Evolutionary conservation across 2,888 invertebrate species (phyloP), one percentile per base, ranked within the genome.

Genomic region (Tetranychus piercei): DNA sequence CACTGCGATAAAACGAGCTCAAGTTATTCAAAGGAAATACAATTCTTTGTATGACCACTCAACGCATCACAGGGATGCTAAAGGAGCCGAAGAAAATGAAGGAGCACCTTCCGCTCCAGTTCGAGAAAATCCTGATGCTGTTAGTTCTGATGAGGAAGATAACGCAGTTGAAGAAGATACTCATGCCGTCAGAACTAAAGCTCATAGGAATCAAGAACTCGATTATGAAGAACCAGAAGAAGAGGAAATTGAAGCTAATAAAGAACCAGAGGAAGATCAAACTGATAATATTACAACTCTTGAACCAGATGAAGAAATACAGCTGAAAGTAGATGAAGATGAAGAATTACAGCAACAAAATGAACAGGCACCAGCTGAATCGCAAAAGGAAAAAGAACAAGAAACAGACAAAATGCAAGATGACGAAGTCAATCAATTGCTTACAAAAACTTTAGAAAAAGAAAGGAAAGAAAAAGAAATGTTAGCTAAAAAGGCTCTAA

Each of bases 61-160:
- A 23, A 23, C 11, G 18, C 20, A 70, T 3, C 20, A 45, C 20
- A 34, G 74, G 15, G 70, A 74, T 73, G 78, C 73, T 72, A 77
- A 80, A 77, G 81, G 78, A 78, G 80, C 80, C 11, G 80, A 80
- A 44, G 81, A 80, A 76, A 80, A 82, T 81, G 83, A 85, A 15
- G 83, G 84, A 65, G 80, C 80, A 71, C 81, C 84, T 8, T 64
- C 71, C 23, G 71, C 45, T 23, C 23, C 70, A 18, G 71, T 55
- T 73, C 43, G 44, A 66, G 71, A 22, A 15, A 69, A 76, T 55
- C 73, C 74, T 15, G 73, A 74, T 45, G 76, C 71, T 11, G 45
- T 43, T 18, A 75, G 75, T n/a, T 75, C 74, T 44, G 75, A 69
- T 11, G 75, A 74, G 11, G 71, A 74, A 18, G 76, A 77, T 44